Conservation (phyloP, 2,888 invertebrate genomes). For the Chrysodeixis includens region DNA sequence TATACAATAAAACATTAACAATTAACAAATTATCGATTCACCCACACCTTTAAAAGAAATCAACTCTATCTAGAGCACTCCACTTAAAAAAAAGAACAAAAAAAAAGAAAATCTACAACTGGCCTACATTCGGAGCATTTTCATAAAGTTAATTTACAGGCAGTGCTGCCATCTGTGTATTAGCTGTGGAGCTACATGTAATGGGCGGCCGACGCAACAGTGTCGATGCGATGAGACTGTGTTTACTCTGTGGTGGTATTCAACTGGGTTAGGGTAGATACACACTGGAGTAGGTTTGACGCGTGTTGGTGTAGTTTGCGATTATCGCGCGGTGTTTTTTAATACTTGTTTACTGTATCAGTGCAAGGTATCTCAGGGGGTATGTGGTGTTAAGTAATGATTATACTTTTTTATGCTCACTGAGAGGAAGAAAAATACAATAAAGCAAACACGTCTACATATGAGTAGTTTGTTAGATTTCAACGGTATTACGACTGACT, state of each 20-base stretch:
- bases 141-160: slow-evolving; percentile 24
- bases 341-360: no score
- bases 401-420: no score
- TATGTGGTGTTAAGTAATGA: no score
- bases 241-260: slow-evolving; percentile 48
- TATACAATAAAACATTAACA: no score
- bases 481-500: no score
- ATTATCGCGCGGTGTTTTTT: slow-evolving; percentile 3
- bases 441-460: no score
- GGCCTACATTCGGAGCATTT: slow-evolving; percentile 41
- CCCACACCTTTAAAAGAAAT: neutral
- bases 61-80: neutral
- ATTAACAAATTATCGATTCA: neutral
- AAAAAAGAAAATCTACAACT: slow-evolving; percentile 9
- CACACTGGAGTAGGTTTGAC: slow-evolving; percentile 12
- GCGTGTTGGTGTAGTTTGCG: neutral
- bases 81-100: slow-evolving; percentile 7
- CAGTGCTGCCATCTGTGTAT: slow-evolving; percentile 55
- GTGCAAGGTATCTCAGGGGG: no score
- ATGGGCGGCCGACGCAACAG: slow-evolving; percentile 51
- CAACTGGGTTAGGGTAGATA: slow-evolving; percentile 42
- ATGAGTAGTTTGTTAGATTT: no score
- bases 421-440: no score
- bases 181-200: slow-evolving; percentile 38
- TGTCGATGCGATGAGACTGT: slow-evolving; percentile 45